Conservation (phyloP, 2,113 vertebrate species). For the Melospiza georgiana region DNA sequence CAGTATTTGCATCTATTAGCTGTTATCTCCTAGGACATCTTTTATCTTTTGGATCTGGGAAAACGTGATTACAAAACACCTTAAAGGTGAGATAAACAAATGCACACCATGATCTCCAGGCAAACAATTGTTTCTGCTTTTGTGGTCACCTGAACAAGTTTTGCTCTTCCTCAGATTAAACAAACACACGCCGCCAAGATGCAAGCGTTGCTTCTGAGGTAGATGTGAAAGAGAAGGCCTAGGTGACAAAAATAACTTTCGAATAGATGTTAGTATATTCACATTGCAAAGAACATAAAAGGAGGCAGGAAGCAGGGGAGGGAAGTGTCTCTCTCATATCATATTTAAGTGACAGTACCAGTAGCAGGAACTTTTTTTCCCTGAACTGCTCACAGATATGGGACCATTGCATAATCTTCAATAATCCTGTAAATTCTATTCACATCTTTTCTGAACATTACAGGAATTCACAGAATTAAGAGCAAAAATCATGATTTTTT, state of each 20-base stretch:
- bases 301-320: constrained; percentile 77
- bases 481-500: not conserved
- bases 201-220: constrained; percentile 40
- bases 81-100: constrained; percentile 25
- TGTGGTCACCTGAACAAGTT: not conserved
- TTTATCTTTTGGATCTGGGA: not conserved
- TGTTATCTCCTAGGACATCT: not conserved
- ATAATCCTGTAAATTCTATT: constrained; percentile 15
- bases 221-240: constrained; percentile 61
- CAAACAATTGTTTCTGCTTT: not conserved
- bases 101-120: not conserved
- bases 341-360: constrained; percentile 67
- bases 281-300: constrained; percentile 72
- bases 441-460: constrained; percentile 1
- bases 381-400: not conserved
- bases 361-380: constrained; percentile 27
- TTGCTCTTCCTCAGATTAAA: constrained; percentile 38
- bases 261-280: constrained; percentile 62
- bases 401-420: constrained; percentile 54
- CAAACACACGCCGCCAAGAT: not conserved
- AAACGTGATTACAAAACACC: not conserved
- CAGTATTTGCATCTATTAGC: constrained; percentile 10
- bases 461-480: constrained; percentile 38
- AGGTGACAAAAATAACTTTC: constrained; percentile 73
- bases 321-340: constrained; percentile 64